These are phyloP conservation scores for Anodontia alba DNA, from an alignment of 2,888 invertebrate genomes.

Conservation along the genomic window DNA sequence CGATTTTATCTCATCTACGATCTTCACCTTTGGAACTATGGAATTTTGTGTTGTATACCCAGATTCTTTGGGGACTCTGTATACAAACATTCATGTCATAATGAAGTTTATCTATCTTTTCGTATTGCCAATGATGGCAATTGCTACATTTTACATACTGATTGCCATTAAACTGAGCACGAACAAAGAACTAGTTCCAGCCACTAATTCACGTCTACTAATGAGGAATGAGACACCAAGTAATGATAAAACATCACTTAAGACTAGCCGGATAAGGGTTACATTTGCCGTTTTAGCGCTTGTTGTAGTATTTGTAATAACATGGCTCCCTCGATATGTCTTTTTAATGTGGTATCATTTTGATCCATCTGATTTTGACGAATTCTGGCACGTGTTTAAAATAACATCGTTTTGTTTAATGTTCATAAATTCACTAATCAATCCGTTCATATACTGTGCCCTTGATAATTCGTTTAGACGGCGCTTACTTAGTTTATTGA, in stretches of 20 bases:
- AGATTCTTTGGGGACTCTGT: not conserved
- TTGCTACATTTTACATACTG: not conserved
- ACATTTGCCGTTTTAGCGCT: not conserved
- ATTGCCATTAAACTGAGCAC: not conserved
- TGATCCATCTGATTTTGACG: not conserved
- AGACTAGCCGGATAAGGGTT: not conserved
- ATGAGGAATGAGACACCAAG: not conserved
- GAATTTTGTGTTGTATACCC: constrained; percentile 7
- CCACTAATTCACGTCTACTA: not conserved
- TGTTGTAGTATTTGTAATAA: not conserved
- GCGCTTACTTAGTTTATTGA: not conserved
- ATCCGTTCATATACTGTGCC: not conserved
- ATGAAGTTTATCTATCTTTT: not conserved
- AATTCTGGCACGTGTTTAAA: not conserved
- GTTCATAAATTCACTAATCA: not conserved
- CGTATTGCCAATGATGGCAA: not conserved
- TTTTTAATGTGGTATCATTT: constrained; percentile 5
- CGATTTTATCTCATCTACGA: not conserved
- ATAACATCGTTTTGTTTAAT: not conserved
- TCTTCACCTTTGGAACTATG: not conserved
- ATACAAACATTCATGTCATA: not conserved
- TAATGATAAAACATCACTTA: not conserved
- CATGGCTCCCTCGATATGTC: not conserved
- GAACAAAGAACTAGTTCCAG: not conserved
- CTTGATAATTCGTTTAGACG: not conserved